Evolutionary conservation across 2,113 vertebrate genomes (phyloP).

Genomic region (Seriola quinqueradiata): DNA sequence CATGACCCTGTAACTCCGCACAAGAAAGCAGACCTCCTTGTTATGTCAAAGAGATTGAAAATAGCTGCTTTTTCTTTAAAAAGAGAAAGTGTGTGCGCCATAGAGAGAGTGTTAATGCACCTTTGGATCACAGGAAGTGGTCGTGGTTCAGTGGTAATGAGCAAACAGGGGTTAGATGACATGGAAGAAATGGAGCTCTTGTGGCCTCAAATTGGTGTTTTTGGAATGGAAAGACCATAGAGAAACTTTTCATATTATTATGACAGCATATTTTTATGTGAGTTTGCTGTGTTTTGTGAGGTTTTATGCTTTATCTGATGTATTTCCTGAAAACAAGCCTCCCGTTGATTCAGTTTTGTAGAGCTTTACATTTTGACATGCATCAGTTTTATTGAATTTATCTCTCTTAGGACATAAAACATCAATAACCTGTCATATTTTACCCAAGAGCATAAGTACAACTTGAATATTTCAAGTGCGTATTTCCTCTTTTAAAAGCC

Average conservation of each 20-base stretch:
- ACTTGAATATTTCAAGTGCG: neutral
- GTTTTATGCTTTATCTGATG: neutral
- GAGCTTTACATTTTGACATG: neutral
- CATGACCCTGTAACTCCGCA: constrained; percentile 56
- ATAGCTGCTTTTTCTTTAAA: constrained; percentile 59
- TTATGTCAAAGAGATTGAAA: constrained; percentile 64
- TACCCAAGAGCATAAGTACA: neutral
- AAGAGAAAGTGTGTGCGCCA: constrained; percentile 22
- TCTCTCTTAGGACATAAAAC: neutral
- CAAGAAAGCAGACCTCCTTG: constrained; percentile 72
- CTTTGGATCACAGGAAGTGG: constrained; percentile 48
- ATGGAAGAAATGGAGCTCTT: constrained; percentile 30
- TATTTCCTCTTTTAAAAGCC: neutral
- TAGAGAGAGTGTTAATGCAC: constrained; percentile 70
- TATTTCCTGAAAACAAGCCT: neutral
- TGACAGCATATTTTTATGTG: neutral
- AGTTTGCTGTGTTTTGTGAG: neutral
- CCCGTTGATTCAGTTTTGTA: no score
- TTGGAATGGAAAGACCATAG: neutral
- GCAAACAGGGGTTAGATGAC: constrained; percentile 34
- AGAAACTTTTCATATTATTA: neutral
- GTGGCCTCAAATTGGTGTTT: constrained; percentile 35
- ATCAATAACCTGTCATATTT: neutral
- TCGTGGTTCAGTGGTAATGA: constrained; percentile 48
- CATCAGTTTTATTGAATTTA: neutral